These are phyloP conservation scores for Meandrina meandrites DNA, from an alignment of 92 coral and sea anemone species.

Conservation along the genomic window DNA sequence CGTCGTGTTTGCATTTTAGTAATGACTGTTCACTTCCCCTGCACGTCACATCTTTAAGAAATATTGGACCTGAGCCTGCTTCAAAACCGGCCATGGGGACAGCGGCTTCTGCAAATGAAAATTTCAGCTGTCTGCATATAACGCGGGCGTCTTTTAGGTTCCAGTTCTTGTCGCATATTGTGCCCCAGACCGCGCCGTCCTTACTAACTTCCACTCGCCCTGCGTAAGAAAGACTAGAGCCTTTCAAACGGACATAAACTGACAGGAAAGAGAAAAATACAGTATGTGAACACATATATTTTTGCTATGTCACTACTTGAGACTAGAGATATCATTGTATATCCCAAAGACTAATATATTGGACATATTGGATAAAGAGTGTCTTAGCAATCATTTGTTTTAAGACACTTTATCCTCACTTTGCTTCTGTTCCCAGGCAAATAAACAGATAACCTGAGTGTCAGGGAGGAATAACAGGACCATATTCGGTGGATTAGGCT, in stretches of 20 bases:
- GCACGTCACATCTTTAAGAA: slow-evolving; percentile 29
- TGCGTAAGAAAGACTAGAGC: slow-evolving; percentile 39
- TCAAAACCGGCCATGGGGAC: slow-evolving; percentile 51
- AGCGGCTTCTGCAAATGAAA: slow-evolving; percentile 39
- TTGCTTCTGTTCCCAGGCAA: no score
- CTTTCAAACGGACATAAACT: slow-evolving; percentile 34
- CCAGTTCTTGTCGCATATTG: slow-evolving; percentile 51
- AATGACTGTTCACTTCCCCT: slow-evolving; percentile 30
- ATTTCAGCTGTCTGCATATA: slow-evolving; percentile 41
- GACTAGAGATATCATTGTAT: no score
- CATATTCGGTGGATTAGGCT: no score
- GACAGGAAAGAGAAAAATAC: background rate
- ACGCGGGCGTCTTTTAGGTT: slow-evolving; percentile 35
- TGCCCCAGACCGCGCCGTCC: slow-evolving; percentile 35
- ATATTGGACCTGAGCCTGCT: slow-evolving; percentile 39
- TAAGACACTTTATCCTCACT: no score
- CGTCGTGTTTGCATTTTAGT: slow-evolving; percentile 12
- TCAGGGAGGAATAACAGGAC: no score
- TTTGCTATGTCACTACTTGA: background rate
- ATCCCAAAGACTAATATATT: no score
- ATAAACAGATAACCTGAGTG: no score
- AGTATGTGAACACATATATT: background rate
- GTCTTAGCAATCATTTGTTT: no score
- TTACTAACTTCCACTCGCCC: slow-evolving; percentile 44
- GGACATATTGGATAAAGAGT: no score